These are phyloP conservation scores for Aphis craccivora DNA, from an alignment of 1,140 invertebrate genomes.

Conservation along the genomic window DNA sequence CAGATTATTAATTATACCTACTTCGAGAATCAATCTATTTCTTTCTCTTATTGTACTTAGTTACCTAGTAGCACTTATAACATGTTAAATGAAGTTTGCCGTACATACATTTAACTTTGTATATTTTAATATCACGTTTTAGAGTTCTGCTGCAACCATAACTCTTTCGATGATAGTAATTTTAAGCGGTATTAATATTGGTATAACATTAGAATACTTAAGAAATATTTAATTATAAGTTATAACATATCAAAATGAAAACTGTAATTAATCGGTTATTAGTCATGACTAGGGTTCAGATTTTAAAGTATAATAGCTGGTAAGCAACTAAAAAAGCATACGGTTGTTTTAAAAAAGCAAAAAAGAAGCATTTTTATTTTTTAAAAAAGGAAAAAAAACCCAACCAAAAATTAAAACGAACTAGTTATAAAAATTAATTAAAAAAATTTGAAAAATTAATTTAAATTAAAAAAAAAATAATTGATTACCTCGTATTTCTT, in stretches of 20 bases:
- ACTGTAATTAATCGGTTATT: not conserved
- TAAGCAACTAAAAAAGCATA: no score
- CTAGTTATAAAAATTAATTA: no score
- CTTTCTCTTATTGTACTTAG: not conserved
- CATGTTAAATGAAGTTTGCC: not conserved
- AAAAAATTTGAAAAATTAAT: no score
- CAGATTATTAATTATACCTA: not conserved
- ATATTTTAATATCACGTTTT: not conserved
- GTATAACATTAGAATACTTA: not conserved
- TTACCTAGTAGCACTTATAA: not conserved
- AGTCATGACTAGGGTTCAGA: not conserved
- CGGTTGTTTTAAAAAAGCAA: no score
- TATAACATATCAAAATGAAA: not conserved
- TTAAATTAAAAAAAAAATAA: no score
- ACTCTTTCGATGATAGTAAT: not conserved
- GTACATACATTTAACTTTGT: not conserved
- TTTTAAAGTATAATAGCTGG: no score
- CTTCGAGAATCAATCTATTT: not conserved
- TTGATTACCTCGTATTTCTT: no score
- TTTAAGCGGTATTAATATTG: not conserved
- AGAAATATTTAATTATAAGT: not conserved
- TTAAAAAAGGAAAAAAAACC: no score
- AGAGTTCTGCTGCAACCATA: not conserved
- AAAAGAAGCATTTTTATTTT: no score
- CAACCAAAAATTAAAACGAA: no score